A percentile compares a stretch with the other conserved stretches of the same genome.
phyloP scores from a whole-genome alignment of 1,140 invertebrate species.

The Conus ventricosus region DNA sequence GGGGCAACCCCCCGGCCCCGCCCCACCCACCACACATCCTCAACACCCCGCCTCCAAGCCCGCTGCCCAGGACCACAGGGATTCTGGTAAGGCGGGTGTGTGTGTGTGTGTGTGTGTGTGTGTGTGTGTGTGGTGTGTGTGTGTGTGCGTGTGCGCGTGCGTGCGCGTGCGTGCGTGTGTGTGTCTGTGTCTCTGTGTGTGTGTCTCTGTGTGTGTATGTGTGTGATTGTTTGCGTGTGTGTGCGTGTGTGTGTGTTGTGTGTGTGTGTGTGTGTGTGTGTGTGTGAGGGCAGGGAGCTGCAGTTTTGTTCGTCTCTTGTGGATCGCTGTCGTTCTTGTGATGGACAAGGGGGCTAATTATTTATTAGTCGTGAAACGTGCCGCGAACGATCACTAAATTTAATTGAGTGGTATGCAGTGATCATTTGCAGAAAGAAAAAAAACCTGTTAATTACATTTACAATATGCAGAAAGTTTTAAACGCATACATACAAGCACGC shows the following conservation, averaged over 20 bases:
- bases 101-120: neutral
- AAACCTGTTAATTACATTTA: no score
- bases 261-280: neutral
- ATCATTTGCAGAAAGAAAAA: no score
- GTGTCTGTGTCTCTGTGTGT: conserved; percentile 1
- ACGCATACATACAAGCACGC: neutral
- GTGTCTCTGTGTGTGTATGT: neutral
- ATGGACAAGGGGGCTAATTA: no score
- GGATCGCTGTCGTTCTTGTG: neutral
- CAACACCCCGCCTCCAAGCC: neutral
- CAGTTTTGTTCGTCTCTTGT: neutral
- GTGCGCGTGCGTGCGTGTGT: conserved; percentile 15
- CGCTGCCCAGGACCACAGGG: neutral
- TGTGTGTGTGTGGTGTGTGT: conserved; percentile 23
- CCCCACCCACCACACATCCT: neutral
- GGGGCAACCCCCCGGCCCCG: neutral
- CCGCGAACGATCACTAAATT: no score
- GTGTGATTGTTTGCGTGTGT: neutral
- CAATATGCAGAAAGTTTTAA: neutral
- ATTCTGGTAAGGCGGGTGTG: no score
- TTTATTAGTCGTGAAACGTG: no score
- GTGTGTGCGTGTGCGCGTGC: neutral
- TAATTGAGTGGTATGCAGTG: no score
- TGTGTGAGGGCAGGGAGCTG: neutral
- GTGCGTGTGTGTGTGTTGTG: neutral